These are phyloP conservation scores for Miichthys miiuy DNA, from an alignment of 2,797 vertebrate species.

Conservation along the genomic window DNA sequence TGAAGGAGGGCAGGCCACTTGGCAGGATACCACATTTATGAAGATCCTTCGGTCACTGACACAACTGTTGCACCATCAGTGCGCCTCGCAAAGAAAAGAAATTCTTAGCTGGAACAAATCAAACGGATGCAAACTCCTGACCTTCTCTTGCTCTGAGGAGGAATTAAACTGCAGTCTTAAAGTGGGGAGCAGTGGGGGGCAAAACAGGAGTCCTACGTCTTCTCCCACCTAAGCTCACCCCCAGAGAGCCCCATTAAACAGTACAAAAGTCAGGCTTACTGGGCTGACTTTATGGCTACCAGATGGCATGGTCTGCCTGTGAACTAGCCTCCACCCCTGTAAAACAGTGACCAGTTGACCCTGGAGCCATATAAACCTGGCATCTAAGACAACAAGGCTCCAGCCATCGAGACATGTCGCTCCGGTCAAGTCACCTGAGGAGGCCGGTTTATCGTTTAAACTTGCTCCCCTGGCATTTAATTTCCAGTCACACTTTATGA, in stretches of 20 bases:
- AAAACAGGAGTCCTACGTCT: conserved; percentile 67
- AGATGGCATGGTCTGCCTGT: conserved; percentile 88
- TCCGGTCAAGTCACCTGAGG: conserved; percentile 47
- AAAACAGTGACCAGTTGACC: conserved; percentile 89
- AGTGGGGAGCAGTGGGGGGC: conserved; percentile 75
- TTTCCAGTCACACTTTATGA: neutral
- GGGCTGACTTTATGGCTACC: conserved; percentile 88
- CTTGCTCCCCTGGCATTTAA: neutral
- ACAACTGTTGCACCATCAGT: neutral
- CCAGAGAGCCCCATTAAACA: conserved; percentile 74
- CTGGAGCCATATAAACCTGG: conserved; percentile 83
- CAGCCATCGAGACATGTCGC: conserved; percentile 38
- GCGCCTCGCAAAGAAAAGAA: neutral
- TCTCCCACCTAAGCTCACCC: conserved; percentile 71
- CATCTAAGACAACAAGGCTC: conserved; percentile 76
- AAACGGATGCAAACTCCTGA: conserved; percentile 85
- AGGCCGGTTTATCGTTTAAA: conserved; percentile 12
- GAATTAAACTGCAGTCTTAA: conserved; percentile 50
- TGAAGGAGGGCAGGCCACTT: conserved; percentile 38
- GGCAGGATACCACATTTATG: conserved; percentile 29
- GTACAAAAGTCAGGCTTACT: conserved; percentile 81
- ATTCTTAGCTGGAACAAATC: neutral
- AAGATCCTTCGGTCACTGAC: conserved; percentile 43
- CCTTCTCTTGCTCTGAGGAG: conserved; percentile 53
- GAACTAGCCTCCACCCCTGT: conserved; percentile 82